phyloP scores from a whole-genome alignment of 2,113 vertebrate genomes.

The Gymnocephalus cernua region DNA sequence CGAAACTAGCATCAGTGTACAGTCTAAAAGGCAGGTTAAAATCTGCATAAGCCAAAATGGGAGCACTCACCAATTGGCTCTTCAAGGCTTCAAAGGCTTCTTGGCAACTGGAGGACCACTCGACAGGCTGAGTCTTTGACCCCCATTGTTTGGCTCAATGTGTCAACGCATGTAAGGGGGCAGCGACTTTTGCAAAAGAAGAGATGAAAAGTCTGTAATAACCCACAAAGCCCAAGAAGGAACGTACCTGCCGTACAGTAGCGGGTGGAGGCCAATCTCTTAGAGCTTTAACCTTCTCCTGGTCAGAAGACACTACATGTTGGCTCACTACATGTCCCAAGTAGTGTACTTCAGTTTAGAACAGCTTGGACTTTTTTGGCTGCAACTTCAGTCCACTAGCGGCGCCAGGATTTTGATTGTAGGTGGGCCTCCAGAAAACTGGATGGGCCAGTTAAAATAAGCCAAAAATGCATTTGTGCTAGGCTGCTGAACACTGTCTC shows the following conservation, averaged over 20 bases:
- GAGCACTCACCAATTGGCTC: neutral
- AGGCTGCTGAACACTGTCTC: no score
- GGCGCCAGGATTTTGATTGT: no score
- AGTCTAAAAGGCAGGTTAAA: neutral
- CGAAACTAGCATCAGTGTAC: neutral
- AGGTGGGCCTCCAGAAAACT: no score
- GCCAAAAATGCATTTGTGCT: no score
- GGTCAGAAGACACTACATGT: neutral
- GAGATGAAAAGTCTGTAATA: neutral
- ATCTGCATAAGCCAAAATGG: neutral
- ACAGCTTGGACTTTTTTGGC: neutral
- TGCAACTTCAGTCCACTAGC: neutral
- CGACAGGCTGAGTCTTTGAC: neutral
- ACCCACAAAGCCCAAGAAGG: neutral
- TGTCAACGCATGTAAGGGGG: neutral
- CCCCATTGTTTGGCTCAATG: neutral
- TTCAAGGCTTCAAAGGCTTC: neutral
- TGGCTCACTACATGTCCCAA: neutral
- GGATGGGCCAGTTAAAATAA: no score
- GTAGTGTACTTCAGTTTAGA: neutral
- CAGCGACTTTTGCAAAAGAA: neutral
- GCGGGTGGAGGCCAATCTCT: neutral
- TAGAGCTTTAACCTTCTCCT: neutral
- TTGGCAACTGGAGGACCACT: neutral
- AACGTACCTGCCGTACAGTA: neutral